These are phyloP conservation scores for Tragopan temminckii DNA, from an alignment of 2,797 vertebrate genomes.

Conservation along the genomic window DNA sequence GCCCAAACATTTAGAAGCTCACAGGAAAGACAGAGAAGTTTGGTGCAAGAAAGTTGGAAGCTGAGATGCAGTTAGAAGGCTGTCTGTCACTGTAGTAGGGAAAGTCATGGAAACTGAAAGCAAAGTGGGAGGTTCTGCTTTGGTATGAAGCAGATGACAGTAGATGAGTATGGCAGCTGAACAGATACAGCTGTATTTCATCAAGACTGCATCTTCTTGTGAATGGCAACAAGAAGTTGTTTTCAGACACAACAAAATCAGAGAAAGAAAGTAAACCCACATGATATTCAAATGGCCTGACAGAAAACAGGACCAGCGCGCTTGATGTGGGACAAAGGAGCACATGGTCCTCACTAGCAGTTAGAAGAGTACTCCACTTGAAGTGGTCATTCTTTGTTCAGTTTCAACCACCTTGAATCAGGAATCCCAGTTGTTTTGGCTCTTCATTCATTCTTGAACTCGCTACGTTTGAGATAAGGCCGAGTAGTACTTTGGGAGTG, in stretches of 20 bases:
- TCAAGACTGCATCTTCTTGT: not conserved
- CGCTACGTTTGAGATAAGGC: not conserved
- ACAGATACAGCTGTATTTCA: not conserved
- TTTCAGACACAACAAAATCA: not conserved
- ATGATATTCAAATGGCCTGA: not conserved
- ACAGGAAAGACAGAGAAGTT: not conserved
- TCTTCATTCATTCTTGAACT: slow-evolving; percentile 5
- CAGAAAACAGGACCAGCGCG: not conserved
- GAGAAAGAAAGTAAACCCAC: not conserved
- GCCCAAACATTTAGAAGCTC: not conserved
- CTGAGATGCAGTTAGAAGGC: not conserved
- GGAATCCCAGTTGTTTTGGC: not conserved
- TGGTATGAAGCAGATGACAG: not conserved
- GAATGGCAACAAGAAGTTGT: not conserved
- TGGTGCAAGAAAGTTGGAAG: not conserved
- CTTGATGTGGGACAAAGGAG: not conserved
- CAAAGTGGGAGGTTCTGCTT: not conserved
- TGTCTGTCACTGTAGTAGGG: not conserved
- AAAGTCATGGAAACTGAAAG: not conserved
- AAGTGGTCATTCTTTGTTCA: not conserved
- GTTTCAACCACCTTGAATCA: not conserved
- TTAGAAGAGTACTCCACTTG: not conserved
- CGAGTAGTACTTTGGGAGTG: slow-evolving; percentile 27
- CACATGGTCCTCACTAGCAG: not conserved
- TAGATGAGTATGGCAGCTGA: not conserved